Evolutionary conservation across 2,888 invertebrate genomes (phyloP).

Genomic region (Protonemura montana): DNA sequence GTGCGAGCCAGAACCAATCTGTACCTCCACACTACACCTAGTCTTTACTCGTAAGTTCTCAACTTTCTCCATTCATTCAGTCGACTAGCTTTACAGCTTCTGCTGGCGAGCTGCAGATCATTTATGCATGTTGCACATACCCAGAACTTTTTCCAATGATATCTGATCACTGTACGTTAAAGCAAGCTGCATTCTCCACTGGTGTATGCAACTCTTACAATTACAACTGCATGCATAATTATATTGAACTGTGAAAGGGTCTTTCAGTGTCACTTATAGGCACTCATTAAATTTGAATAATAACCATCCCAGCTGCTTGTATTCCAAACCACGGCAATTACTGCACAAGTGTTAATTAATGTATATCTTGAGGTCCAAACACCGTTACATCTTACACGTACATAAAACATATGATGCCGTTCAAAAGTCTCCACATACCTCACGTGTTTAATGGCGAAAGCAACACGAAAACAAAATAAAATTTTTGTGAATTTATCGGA

Average conservation of each 20-base stretch:
- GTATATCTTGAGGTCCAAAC: neutral
- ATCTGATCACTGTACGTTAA: neutral
- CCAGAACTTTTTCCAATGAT: neutral
- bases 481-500: neutral
- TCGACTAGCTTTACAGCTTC: neutral
- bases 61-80: neutral
- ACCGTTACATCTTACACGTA: neutral
- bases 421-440: neutral
- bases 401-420: neutral
- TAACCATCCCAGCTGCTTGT: conserved; percentile 12
- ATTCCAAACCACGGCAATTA: neutral
- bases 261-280: neutral
- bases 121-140: neutral
- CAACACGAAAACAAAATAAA: neutral
- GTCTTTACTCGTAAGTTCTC: no score
- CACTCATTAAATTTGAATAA: conserved; percentile 2
- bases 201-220: neutral
- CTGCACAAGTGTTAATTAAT: neutral
- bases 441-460: neutral
- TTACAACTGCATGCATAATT: neutral
- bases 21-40: no score
- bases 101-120: neutral
- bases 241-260: conserved; percentile 1
- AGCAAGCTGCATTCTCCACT: neutral
- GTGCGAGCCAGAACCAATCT: no score